Conservation (phyloP, 2,113 vertebrate species). For the Saccopteryx leptura region DNA sequence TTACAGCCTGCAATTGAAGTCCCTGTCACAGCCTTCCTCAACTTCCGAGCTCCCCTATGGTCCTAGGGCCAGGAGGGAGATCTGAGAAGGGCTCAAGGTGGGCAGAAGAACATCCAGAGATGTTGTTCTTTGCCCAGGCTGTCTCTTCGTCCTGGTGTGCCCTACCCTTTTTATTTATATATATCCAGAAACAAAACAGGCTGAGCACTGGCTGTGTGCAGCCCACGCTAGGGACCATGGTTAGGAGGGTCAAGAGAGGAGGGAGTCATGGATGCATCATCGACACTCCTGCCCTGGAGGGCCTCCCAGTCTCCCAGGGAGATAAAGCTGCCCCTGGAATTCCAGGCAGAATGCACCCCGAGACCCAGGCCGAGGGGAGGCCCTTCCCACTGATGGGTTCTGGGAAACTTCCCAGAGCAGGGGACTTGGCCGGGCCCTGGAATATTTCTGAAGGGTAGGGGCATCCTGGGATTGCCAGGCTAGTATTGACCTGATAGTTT, state of each 20-base stretch:
- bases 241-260: not conserved
- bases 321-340: not conserved
- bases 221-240: not conserved
- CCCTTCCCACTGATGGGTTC: not conserved
- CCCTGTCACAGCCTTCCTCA: not conserved
- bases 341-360: not conserved
- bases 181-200: rapidly evolving
- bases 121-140: not conserved
- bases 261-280: not conserved
- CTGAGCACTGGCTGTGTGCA: rapidly evolving
- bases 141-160: rapidly evolving
- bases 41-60: not conserved
- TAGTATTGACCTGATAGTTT: not conserved
- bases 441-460: not conserved
- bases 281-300: not conserved
- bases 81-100: not conserved
- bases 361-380: not conserved
- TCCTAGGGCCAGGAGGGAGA: not conserved
- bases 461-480: not conserved
- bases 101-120: not conserved
- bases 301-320: not conserved
- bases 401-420: not conserved
- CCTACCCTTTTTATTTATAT: not conserved
- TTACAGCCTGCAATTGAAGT: not conserved
- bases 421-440: not conserved